A percentile compares a stretch with the other conserved stretches of the same genome.
These are phyloP conservation scores for Spialia ferax DNA, from an alignment of 2,888 invertebrate genomes.

Conservation along the genomic window DNA sequence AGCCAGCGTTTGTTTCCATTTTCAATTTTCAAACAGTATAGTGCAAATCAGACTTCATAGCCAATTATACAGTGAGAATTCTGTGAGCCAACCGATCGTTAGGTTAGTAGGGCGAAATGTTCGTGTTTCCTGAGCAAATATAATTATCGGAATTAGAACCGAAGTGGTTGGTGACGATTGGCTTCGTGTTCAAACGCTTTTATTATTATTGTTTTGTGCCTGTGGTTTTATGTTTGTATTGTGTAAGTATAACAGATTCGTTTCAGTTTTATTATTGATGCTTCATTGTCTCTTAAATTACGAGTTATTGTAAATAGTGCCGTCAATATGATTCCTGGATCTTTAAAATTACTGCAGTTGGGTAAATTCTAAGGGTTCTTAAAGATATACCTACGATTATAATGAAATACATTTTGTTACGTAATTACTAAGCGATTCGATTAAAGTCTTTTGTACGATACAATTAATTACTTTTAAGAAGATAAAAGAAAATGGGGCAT, in stretches of 20 bases:
- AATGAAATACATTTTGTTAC: too few relatives aligned
- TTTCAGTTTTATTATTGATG: too few relatives aligned
- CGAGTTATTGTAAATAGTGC: too few relatives aligned
- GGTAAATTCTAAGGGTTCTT: too few relatives aligned
- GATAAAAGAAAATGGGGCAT: neutral
- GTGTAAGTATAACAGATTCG: neutral
- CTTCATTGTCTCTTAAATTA: too few relatives aligned
- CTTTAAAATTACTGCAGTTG: too few relatives aligned
- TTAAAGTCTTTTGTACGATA: neutral
- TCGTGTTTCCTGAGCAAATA: constrained; percentile 24
- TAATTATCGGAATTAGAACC: constrained; percentile 24
- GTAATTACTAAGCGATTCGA: too few relatives aligned
- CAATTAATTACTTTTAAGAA: neutral
- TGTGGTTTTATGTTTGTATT: neutral
- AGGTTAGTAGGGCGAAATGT: constrained; percentile 17
- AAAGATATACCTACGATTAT: too few relatives aligned
- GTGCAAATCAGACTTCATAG: neutral
- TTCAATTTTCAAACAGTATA: neutral
- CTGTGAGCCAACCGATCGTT: constrained; percentile 11
- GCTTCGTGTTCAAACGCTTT: constrained; percentile 10
- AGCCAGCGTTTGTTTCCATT: too few relatives aligned
- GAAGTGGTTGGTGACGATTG: constrained; percentile 18
- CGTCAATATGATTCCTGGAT: too few relatives aligned
- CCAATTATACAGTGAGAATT: neutral
- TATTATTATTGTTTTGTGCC: constrained; percentile 11